Percentiles rank a stretch among this genome's conserved stretches.
phyloP scores from a whole-genome alignment of 2,113 vertebrate genomes.

The Acrocephalus arundinaceus region DNA sequence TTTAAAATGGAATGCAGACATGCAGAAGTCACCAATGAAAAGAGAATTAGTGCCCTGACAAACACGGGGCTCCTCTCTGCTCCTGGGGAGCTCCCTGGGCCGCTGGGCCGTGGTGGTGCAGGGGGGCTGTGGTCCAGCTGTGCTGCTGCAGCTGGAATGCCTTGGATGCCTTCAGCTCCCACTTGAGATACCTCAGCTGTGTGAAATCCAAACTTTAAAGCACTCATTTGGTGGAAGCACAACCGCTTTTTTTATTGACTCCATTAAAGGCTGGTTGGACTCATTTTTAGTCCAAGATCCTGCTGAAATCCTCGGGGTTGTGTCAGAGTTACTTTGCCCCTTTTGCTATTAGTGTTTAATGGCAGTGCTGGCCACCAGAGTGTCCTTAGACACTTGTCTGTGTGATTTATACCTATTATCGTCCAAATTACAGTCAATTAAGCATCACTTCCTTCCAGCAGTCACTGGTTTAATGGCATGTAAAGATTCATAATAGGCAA shows the following conservation, averaged over 20 bases:
- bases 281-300: not conserved
- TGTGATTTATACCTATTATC: not conserved
- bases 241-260: not conserved
- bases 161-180: not conserved
- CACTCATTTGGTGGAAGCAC: not conserved
- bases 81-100: too few relatives aligned
- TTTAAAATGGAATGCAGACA: not conserved
- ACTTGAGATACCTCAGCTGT: not conserved
- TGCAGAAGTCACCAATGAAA: not conserved
- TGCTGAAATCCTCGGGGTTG: not conserved
- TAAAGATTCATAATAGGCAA: not conserved
- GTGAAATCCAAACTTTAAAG: not conserved
- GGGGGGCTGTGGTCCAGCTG: not conserved
- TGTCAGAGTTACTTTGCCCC: not conserved
- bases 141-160: not conserved
- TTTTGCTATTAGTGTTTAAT: not conserved
- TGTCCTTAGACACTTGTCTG: not conserved
- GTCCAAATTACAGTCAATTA: not conserved
- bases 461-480: not conserved
- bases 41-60: not conserved
- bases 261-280: not conserved
- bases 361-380: not conserved
- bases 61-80: not conserved
- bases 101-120: fast-evolving
- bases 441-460: not conserved